Evolutionary conservation across 1,140 invertebrate species (phyloP).

Genomic region (Phocides pigmalion): DNA sequence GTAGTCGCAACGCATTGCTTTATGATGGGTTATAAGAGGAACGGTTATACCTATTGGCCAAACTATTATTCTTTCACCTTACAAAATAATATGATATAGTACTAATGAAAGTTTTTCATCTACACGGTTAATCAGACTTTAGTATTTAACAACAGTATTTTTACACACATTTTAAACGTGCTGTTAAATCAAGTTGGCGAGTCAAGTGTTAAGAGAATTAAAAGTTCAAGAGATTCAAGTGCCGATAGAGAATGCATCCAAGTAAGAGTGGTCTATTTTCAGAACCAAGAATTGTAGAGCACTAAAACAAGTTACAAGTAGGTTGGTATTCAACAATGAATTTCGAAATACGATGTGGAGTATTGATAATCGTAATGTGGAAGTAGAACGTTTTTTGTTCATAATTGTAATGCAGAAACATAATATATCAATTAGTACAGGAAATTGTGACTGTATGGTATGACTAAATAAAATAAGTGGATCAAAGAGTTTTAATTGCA

Average conservation of each 20-base stretch:
- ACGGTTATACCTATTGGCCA: no score
- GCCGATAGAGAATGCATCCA: slow-evolving; percentile 1
- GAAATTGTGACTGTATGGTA: no score
- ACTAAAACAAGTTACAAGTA: slow-evolving; percentile 17
- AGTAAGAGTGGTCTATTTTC: slow-evolving; percentile 17
- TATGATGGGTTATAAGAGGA: no score
- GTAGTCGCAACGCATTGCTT: no score
- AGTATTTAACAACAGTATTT: slow-evolving; percentile 1
- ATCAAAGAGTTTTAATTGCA: no score
- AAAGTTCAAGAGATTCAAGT: slow-evolving; percentile 14
- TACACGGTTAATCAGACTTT: slow-evolving; percentile 5
- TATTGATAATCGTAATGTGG: neutral
- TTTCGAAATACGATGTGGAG: neutral
- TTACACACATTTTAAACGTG: neutral
- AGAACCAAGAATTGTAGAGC: slow-evolving; percentile 9
- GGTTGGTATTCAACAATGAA: slow-evolving; percentile 3
- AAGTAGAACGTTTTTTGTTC: neutral
- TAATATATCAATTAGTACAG: no score
- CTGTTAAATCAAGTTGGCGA: neutral
- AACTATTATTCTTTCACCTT: no score
- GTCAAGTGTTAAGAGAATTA: slow-evolving; percentile 11
- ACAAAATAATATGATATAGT: no score
- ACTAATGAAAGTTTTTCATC: no score
- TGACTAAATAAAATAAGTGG: no score
- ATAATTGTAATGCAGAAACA: neutral